Percentiles rank a stretch among this genome's conserved stretches.
phyloP scores from a whole-genome alignment of 1,140 invertebrate species.

The Caerostris darwini region DNA sequence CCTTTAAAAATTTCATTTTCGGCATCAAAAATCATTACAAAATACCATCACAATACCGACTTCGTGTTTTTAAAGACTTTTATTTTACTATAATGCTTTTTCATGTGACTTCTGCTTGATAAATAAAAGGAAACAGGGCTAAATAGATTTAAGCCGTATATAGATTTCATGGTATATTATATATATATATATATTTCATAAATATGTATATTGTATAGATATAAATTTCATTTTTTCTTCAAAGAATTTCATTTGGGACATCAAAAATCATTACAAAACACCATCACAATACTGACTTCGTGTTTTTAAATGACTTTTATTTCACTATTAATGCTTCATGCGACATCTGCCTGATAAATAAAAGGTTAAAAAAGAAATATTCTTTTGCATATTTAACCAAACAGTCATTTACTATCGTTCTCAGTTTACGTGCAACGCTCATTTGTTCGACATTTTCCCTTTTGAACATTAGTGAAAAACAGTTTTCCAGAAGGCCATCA shows the following conservation, averaged over 20 bases:
- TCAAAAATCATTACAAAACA: no score
- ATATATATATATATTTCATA: no score
- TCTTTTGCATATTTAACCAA: not conserved
- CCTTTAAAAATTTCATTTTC: no score
- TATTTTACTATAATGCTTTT: not conserved
- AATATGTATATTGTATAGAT: no score
- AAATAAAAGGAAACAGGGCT: not conserved
- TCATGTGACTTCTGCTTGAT: not conserved
- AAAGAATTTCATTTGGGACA: no score
- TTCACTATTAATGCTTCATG: not conserved
- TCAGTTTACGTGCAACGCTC: constrained; percentile 16
- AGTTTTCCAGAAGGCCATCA: not conserved
- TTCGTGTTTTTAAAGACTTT: not conserved
- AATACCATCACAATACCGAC: not conserved
- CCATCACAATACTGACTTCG: not conserved
- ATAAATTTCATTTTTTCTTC: no score
- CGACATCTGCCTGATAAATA: not conserved
- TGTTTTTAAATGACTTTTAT: not conserved
- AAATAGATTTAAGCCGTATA: no score
- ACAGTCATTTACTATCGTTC: not conserved
- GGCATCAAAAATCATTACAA: no score
- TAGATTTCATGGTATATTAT: no score
- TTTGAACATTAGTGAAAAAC: not conserved
- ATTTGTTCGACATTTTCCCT: not conserved
- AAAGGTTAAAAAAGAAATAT: not conserved